Evolutionary conservation across 2,888 invertebrate genomes (phyloP).

Genomic region (Drosophila mimetica): DNA sequence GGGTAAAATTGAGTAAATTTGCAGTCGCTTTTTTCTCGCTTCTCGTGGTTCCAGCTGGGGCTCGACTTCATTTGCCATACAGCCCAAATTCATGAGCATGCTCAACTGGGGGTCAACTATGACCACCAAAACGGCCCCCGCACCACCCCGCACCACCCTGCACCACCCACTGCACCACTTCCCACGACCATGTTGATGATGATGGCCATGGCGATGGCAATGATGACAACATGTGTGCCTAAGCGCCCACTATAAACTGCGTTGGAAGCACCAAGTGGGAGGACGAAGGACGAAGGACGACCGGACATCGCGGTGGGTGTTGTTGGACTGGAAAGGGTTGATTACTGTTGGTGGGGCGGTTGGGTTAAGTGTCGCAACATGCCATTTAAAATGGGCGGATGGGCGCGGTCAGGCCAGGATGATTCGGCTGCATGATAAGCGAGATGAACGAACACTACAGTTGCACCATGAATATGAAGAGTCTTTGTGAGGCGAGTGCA

Average conservation of each 20-base stretch:
- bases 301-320: constrained; percentile 14
- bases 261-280: constrained; percentile 8
- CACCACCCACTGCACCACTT: constrained; percentile 8
- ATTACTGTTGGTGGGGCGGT: constrained; percentile 17
- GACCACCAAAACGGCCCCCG: constrained; percentile 6
- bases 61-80: constrained; percentile 59
- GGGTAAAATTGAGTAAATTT: constrained; percentile 42
- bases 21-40: constrained; percentile 36
- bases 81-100: constrained; percentile 69
- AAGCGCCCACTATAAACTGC: constrained; percentile 53
- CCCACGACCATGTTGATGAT: constrained; percentile 31
- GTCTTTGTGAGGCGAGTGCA: too few species aligned
- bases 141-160: not conserved
- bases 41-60: constrained; percentile 44
- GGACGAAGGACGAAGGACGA: not conserved
- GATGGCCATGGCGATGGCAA: constrained; percentile 40
- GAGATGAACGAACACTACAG: constrained; percentile 33
- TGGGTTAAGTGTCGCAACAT: constrained; percentile 34
- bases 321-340: constrained; percentile 19
- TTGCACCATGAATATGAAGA: not conserved
- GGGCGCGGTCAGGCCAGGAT: constrained; percentile 8
- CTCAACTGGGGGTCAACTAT: constrained; percentile 41
- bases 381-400: constrained; percentile 15
- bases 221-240: constrained; percentile 67
- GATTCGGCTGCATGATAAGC: constrained; percentile 28